A percentile compares a stretch with the other conserved stretches of the same genome.
These are phyloP conservation scores for Galendromus occidentalis DNA, from an alignment of 1,140 invertebrate genomes.

Conservation along the genomic window DNA sequence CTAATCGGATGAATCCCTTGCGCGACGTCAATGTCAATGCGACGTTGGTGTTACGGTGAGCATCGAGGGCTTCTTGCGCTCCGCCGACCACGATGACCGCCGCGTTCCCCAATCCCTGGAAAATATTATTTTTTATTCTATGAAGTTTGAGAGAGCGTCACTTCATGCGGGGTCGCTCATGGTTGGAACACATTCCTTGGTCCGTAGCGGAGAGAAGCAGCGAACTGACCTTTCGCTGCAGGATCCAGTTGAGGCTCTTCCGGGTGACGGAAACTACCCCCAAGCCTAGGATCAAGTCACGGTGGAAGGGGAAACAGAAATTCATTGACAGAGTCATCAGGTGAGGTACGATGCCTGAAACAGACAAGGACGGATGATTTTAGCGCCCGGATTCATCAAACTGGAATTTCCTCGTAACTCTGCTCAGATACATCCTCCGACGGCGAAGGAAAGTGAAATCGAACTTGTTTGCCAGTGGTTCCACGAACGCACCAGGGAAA, in stretches of 20 bases:
- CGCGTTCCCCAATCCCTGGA: constrained; percentile 34
- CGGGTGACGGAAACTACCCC: constrained; percentile 10
- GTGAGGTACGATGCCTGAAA: constrained; percentile 40
- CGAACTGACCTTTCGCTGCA: neutral
- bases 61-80: constrained; percentile 47
- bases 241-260: neutral
- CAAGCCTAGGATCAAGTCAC: constrained; percentile 38
- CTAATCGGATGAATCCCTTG: constrained; percentile 59
- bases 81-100: constrained; percentile 54
- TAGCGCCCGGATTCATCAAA: neutral
- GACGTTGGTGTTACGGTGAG: constrained; percentile 36
- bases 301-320: constrained; percentile 57
- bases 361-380: neutral
- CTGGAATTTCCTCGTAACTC: neutral
- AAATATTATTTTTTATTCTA: constrained; percentile 19
- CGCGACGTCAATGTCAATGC: constrained; percentile 42
- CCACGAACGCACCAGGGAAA: constrained; percentile 37
- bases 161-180: too few relatives aligned
- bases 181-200: too few relatives aligned
- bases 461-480: too few relatives aligned
- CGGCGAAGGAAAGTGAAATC: neutral
- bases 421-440: too few relatives aligned
- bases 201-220: neutral
- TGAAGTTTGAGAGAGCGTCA: neutral
- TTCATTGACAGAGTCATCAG: constrained; percentile 55